Evolutionary conservation across 2,113 vertebrate genomes (phyloP), one percentile per base, ranked within the genome.

Genomic region (Apodemus speciosus): DNA sequence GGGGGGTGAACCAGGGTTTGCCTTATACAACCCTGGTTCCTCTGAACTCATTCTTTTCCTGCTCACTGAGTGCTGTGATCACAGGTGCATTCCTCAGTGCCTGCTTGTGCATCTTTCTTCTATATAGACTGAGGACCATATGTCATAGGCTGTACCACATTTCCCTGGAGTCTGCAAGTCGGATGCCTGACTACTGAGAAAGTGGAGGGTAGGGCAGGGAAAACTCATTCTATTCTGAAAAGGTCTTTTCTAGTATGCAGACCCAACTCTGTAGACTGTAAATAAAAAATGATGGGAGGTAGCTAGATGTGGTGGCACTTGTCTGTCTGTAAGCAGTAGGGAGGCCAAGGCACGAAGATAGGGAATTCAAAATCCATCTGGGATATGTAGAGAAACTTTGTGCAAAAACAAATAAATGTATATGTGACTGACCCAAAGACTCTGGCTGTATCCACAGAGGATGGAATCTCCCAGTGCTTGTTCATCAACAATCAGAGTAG

Each of bases 71-170:
- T 49, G 56, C 56, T 60, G 56, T 0, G 32, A 64, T 62, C 49
- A 16, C 20, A 89, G 30, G 58, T 16, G 6, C 21, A 14, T 11
- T 11, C 68, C 18, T 35, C 10, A 21, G 23, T 43, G 40, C 40
- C 21, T 18, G 8, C 14, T 38, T 49, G 4, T 1, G 2, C 6
- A 0, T 21, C 43, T 40, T 9, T 16, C 58, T 32, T 7, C 8
- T 32, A 1, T 3, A 18, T 0, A 0, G 6, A 18, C 0, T 0
- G 40, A 75, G 2, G 56, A 27, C n/a, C 25, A 1, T 13, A 40
- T 3, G 20, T 16, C 2, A 35, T 3, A 4, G 27, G 21, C 30
- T 35, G 6, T 21, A 38, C 40, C 23, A 40, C n/a, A 10, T 58
- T 88, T n/a, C 43, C 75, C n/a, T 7, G 40, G 62, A 62, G 30